phyloP scores from a whole-genome alignment of 30 jellyfish, hydroid and myxozoan genomes.

The Aurelia sp. region DNA sequence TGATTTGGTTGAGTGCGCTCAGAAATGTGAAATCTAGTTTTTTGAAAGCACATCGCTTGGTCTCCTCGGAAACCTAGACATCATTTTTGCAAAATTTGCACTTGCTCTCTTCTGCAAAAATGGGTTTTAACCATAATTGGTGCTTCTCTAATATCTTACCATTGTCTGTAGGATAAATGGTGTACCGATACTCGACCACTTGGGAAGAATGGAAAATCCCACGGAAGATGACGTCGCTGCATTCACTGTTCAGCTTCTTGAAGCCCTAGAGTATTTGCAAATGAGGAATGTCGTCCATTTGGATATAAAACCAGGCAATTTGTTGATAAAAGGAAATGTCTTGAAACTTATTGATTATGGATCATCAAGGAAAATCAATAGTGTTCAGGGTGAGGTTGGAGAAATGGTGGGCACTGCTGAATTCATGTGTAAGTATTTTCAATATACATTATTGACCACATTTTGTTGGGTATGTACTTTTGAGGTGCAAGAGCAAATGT shows the following conservation, averaged over 20 bases:
- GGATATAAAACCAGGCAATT: conserved; percentile 94
- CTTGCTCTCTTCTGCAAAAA: no score
- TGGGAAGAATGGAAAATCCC: conserved; percentile 62
- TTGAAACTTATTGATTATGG: conserved; percentile 95
- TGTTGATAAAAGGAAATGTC: conserved; percentile 74
- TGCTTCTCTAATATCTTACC: neutral
- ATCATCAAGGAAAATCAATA: conserved; percentile 66
- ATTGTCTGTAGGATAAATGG: conserved; percentile 70
- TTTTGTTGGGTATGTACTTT: no score
- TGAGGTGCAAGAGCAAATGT: neutral
- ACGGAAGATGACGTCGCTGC: conserved; percentile 89
- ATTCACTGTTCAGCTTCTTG: conserved; percentile 66
- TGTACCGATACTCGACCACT: conserved; percentile 76
- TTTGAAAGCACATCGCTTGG: no score
- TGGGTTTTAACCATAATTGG: no score
- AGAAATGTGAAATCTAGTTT: no score
- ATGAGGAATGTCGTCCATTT: conserved; percentile 74
- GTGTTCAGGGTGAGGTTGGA: conserved; percentile 96
- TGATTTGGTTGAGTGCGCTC: no score
- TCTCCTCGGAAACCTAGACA: no score
- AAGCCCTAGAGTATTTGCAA: conserved; percentile 88
- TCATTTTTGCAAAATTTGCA: no score
- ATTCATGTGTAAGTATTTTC: conserved; percentile 82
- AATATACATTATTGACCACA: no score
- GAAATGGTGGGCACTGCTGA: conserved; percentile 99